Percentiles rank a stretch among this genome's conserved stretches.
Conservation (phyloP, 2,113 vertebrate genomes). For the Lepus europaeus region DNA sequence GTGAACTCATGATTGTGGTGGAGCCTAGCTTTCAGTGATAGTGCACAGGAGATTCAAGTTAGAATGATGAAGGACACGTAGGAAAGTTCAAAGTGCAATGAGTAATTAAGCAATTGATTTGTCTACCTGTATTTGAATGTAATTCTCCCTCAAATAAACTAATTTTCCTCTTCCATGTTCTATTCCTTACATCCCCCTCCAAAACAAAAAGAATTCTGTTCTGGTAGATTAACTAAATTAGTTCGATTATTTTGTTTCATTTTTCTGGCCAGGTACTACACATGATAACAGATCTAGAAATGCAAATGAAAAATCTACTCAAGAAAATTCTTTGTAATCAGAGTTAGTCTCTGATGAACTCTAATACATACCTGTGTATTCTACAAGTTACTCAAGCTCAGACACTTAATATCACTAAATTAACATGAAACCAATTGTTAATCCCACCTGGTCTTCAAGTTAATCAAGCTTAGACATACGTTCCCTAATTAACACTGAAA, state of each 20-base stretch:
- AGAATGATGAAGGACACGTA: background rate
- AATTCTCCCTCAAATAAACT: background rate
- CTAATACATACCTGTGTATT: background rate
- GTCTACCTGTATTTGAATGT: background rate
- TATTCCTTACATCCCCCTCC: background rate
- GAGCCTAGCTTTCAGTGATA: background rate
- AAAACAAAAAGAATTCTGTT: background rate
- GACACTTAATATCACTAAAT: background rate
- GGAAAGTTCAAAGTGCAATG: background rate
- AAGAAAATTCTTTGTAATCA: constrained; percentile 5
- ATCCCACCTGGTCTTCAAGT: background rate
- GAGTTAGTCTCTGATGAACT: constrained; percentile 7
- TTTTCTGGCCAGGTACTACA: background rate
- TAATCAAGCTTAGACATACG: background rate
- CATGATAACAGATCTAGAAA: background rate
- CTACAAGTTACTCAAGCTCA: background rate
- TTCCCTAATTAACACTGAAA: background rate
- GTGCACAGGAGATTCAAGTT: background rate
- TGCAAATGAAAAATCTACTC: background rate
- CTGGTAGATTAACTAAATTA: background rate
- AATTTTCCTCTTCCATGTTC: background rate
- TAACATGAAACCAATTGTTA: background rate
- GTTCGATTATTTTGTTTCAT: constrained; percentile 19
- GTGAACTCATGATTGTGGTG: background rate
- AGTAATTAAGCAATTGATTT: background rate